phyloP scores from a whole-genome alignment of 2,888 invertebrate species.

The Bombyx huttoni region DNA sequence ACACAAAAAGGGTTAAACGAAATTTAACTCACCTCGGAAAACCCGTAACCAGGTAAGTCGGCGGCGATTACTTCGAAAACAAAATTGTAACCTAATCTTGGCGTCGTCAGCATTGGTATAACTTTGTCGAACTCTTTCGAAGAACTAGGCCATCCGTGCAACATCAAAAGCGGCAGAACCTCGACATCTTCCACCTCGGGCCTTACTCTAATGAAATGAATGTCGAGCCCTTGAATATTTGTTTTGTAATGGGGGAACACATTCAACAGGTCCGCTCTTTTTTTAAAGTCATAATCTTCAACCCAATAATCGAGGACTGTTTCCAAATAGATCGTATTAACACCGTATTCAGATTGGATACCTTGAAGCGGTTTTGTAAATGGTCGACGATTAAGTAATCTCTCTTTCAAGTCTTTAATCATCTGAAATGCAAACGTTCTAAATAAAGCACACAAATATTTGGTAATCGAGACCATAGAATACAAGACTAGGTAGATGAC shows the following conservation, averaged over 20 bases:
- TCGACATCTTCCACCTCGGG: conserved; percentile 43
- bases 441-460: neutral
- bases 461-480: neutral
- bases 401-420: conserved; percentile 72
- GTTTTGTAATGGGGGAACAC: conserved; percentile 82
- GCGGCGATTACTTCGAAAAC: conserved; percentile 79
- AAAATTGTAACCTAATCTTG: conserved; percentile 67
- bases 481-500: neutral
- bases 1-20: no score
- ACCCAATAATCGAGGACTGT: conserved; percentile 83
- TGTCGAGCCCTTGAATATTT: conserved; percentile 78
- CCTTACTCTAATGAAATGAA: conserved; percentile 83
- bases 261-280: conserved; percentile 78
- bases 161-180: conserved; percentile 76
- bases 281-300: conserved; percentile 76
- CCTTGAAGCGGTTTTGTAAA: conserved; percentile 76
- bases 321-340: conserved; percentile 79
- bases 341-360: conserved; percentile 85
- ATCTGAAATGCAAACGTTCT: conserved; percentile 27
- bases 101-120: conserved; percentile 76
- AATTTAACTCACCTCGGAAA: conserved; percentile 68
- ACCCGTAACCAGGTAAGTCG: conserved; percentile 80
- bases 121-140: conserved; percentile 85
- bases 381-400: conserved; percentile 67
- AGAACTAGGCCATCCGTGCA: conserved; percentile 93